Evolutionary conservation across 2,797 vertebrate species (phyloP).

Genomic region (Serranus cabrilla): DNA sequence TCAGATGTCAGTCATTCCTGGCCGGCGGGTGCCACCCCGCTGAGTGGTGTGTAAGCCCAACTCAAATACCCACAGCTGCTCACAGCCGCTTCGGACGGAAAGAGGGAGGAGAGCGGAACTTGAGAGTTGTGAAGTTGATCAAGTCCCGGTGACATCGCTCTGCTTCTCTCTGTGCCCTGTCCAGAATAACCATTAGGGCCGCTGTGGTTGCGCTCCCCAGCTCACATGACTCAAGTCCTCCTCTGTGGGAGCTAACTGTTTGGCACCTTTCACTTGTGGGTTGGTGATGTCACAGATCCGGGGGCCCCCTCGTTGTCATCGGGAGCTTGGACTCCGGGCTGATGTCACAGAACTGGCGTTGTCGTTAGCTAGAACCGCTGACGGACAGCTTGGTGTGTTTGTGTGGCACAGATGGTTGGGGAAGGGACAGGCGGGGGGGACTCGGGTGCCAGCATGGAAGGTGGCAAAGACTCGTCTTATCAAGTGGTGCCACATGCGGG

Average conservation of each 20-base stretch:
- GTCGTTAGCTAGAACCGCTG: slow-evolving; percentile 47
- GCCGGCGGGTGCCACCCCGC: slow-evolving; percentile 51
- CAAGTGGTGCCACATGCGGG: slow-evolving; percentile 72
- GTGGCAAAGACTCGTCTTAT: slow-evolving; percentile 77
- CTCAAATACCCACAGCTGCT: slow-evolving; percentile 77
- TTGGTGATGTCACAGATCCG: slow-evolving; percentile 70
- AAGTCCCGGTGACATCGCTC: slow-evolving; percentile 22
- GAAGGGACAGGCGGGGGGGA: slow-evolving; percentile 25
- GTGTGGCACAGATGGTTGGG: slow-evolving; percentile 79
- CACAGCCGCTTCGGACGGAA: slow-evolving; percentile 54
- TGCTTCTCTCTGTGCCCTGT: slow-evolving; percentile 32
- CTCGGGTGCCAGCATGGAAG: slow-evolving; percentile 69
- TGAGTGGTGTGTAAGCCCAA: slow-evolving; percentile 51
- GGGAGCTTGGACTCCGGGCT: slow-evolving; percentile 44
- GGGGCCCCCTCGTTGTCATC: slow-evolving; percentile 40
- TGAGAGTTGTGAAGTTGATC: slow-evolving; percentile 30
- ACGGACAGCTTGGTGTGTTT: slow-evolving; percentile 80
- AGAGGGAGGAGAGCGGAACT: slow-evolving; percentile 50
- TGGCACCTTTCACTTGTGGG: slow-evolving; percentile 60
- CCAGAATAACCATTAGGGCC: slow-evolving; percentile 68
- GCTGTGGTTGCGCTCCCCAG: slow-evolving; percentile 50
- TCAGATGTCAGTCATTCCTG: slow-evolving; percentile 75
- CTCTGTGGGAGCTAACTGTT: slow-evolving; percentile 60
- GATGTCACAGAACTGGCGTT: slow-evolving; percentile 70
- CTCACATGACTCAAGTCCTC: slow-evolving; percentile 71